These are phyloP conservation scores for Anguilla rostrata DNA, from an alignment of 2,113 vertebrate genomes.

Conservation along the genomic window DNA sequence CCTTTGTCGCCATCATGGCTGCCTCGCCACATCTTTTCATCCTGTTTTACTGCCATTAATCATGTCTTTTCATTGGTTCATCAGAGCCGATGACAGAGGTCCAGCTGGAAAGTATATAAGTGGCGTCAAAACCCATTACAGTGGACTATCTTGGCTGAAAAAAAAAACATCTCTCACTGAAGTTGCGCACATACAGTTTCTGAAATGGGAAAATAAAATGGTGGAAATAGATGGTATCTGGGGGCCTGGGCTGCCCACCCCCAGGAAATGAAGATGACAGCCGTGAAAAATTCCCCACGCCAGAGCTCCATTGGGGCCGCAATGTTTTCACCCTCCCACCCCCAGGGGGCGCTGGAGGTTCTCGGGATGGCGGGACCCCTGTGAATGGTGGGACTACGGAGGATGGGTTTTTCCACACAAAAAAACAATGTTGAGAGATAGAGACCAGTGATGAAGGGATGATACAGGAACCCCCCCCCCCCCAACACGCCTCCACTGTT, in stretches of 20 bases:
- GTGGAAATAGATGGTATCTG: constrained; percentile 59
- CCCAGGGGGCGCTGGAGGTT: constrained; percentile 72
- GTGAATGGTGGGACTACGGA: constrained; percentile 36
- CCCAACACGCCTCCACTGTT: neutral
- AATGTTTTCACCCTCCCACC: constrained; percentile 75
- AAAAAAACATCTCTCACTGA: neutral
- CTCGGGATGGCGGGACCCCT: constrained; percentile 73
- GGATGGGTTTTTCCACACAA: constrained; percentile 77
- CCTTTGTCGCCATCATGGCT: neutral
- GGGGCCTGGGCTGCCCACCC: constrained; percentile 60
- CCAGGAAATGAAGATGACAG: constrained; percentile 80
- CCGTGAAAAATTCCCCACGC: constrained; percentile 75
- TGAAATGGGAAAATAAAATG: neutral
- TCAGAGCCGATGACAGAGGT: neutral
- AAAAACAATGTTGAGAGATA: constrained; percentile 61
- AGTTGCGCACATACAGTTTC: neutral
- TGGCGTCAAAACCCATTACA: neutral
- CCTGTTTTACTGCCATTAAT: neutral
- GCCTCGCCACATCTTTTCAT: neutral
- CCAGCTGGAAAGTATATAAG: neutral
- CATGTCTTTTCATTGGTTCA: neutral
- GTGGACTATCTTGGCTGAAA: neutral
- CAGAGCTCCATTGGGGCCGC: constrained; percentile 67
- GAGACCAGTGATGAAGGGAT: constrained; percentile 35
- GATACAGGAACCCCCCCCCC: neutral